phyloP scores from a whole-genome alignment of 2,888 invertebrate genomes.

The Diadegma fenestrale region DNA sequence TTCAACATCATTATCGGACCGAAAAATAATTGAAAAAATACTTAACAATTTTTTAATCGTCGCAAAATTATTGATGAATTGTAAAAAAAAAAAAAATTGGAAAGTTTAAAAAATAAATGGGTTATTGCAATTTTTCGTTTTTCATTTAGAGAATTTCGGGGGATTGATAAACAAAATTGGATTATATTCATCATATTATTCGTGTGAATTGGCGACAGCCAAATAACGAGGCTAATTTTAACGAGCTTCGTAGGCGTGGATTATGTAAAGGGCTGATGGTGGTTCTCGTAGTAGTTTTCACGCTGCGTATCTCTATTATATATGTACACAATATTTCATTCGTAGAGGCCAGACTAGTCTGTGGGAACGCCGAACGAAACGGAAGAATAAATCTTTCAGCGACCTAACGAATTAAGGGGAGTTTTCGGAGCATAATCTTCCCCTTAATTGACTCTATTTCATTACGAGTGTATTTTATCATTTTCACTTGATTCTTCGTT shows the following conservation, averaged over 20 bases:
- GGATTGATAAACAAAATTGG: background rate
- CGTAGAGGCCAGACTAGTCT: conserved; percentile 20
- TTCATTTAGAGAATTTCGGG: background rate
- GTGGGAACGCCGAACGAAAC: conserved; percentile 23
- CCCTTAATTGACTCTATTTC: conserved; percentile 38
- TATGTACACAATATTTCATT: conserved; percentile 33
- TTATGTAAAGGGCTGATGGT: conserved; percentile 80
- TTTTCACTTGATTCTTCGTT: background rate
- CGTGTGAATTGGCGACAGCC: conserved; percentile 46
- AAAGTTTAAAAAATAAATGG: too few relatives aligned
- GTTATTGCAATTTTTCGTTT: background rate
- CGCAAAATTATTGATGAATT: too few relatives aligned
- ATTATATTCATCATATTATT: conserved; percentile 7
- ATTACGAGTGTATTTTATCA: background rate
- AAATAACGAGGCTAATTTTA: conserved; percentile 77
- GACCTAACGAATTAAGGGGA: conserved; percentile 59
- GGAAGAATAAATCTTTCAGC: conserved; percentile 74
- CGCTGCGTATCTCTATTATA: conserved; percentile 49
- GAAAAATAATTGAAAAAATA: too few relatives aligned
- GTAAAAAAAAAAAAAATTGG: too few relatives aligned
- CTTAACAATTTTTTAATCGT: too few relatives aligned
- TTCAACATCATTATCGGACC: background rate
- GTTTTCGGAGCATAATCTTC: conserved; percentile 31
- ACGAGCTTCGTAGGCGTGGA: conserved; percentile 73
- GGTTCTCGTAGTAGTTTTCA: conserved; percentile 75